Evolutionary conservation across 2,888 invertebrate genomes (phyloP).

Genomic region (Nebria salina): DNA sequence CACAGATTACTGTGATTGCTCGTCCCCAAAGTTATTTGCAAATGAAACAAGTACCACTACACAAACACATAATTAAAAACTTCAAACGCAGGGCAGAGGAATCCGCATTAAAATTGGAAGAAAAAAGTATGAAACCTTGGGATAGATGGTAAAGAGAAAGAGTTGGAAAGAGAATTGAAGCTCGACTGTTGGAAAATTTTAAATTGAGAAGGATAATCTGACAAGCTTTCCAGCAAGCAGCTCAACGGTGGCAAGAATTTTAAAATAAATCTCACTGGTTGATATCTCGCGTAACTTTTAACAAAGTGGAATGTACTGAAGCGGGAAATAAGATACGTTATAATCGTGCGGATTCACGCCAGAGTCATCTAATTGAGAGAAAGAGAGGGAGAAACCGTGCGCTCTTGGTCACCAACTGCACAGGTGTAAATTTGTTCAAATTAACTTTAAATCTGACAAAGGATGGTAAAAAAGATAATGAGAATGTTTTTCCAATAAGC

Average conservation of each 20-base stretch:
- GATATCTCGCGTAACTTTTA: conserved; percentile 29
- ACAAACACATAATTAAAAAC: conserved; percentile 43
- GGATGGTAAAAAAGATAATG: conserved; percentile 19
- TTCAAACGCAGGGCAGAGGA: conserved; percentile 28
- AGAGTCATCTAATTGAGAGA: conserved; percentile 28
- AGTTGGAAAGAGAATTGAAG: conserved; percentile 11
- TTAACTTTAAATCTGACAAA: conserved; percentile 16
- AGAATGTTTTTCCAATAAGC: conserved; percentile 24
- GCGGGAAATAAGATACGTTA: conserved; percentile 43
- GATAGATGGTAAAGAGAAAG: conserved; percentile 16
- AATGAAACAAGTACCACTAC: conserved; percentile 29
- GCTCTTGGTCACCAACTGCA: neutral
- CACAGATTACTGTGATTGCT: conserved; percentile 24
- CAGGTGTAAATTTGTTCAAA: conserved; percentile 18
- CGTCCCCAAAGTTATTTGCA: conserved; percentile 16
- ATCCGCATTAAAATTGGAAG: conserved; percentile 17
- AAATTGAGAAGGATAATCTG: conserved; percentile 39
- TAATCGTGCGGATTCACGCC: conserved; percentile 29
- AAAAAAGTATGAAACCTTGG: conserved; percentile 2
- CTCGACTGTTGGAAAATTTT: conserved; percentile 35
- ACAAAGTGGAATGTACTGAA: conserved; percentile 36
- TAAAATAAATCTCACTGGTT: conserved; percentile 34
- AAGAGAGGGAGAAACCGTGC: neutral
- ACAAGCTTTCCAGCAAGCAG: conserved; percentile 13
- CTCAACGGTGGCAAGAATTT: conserved; percentile 21